Evolutionary conservation across 2,797 vertebrate genomes (phyloP).

Genomic region (Garrulus glandarius): DNA sequence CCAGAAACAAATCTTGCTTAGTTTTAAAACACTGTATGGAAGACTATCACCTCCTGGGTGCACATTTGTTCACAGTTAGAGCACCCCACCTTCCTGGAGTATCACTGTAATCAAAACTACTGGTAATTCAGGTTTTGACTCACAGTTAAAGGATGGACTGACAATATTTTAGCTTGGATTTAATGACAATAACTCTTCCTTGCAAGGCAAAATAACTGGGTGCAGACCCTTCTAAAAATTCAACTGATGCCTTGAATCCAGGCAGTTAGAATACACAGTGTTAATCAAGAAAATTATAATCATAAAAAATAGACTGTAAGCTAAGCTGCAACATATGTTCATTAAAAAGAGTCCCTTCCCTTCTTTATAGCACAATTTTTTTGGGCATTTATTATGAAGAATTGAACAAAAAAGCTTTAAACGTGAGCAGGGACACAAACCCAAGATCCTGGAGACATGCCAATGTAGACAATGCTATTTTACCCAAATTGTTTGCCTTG

Average conservation of each 20-base stretch:
- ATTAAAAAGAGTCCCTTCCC: background rate
- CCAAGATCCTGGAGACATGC: background rate
- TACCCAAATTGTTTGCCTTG: background rate
- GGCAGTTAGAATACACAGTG: background rate
- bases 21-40: background rate
- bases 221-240: background rate
- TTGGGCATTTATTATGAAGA: background rate
- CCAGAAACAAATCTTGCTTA: background rate
- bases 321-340: background rate
- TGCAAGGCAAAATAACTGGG: background rate
- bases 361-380: background rate
- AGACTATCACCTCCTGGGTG: background rate
- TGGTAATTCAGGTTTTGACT: constrained; percentile 45
- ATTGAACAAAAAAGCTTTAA: background rate
- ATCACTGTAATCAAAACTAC: constrained; percentile 42
- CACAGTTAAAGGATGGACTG: background rate
- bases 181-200: background rate
- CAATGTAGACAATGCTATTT: background rate
- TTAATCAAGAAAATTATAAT: background rate
- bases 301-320: background rate
- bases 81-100: background rate
- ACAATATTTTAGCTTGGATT: background rate
- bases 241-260: background rate
- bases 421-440: background rate
- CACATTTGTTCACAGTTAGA: background rate